A percentile compares a stretch with the other conserved stretches of the same genome.
Conservation (phyloP, 2,888 invertebrate genomes). For the Sipha maydis region DNA sequence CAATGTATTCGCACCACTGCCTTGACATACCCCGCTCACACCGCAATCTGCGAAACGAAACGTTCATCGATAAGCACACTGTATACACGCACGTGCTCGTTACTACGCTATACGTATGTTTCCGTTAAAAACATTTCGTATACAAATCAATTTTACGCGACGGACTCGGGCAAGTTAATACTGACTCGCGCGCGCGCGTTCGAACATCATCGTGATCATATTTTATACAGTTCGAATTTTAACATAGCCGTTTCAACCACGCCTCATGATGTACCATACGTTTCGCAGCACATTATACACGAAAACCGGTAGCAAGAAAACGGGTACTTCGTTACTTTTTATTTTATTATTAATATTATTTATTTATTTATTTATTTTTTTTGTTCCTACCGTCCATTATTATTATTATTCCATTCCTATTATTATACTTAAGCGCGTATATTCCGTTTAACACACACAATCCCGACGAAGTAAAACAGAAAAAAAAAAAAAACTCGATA, state of each 20-base stretch:
- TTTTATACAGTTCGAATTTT: slow-evolving; percentile 8
- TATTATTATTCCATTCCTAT: slow-evolving; percentile 43
- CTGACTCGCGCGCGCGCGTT: background rate
- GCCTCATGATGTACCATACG: slow-evolving; percentile 9
- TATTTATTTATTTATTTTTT: slow-evolving; percentile 15
- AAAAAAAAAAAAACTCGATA: slow-evolving; percentile 2
- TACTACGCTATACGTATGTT: no score
- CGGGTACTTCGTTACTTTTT: slow-evolving; percentile 51
- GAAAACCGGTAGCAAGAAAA: slow-evolving; percentile 59
- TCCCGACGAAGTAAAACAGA: background rate
- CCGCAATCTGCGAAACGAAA: slow-evolving; percentile 45
- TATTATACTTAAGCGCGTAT: slow-evolving; percentile 23
- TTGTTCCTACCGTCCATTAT: slow-evolving; percentile 1
- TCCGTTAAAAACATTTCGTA: background rate
- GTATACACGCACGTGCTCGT: no score
- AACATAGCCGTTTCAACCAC: slow-evolving; percentile 17
- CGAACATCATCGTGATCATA: background rate
- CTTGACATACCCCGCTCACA: slow-evolving; percentile 61
- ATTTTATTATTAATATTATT: background rate
- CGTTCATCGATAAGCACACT: background rate
- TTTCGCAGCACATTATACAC: slow-evolving; percentile 36
- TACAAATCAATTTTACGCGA: background rate
- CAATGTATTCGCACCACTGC: slow-evolving; percentile 59
- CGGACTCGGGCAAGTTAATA: background rate
- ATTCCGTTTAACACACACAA: slow-evolving; percentile 32